Evolutionary conservation across 1,140 invertebrate genomes (phyloP).

Genomic region (Hycleus cichorii): DNA sequence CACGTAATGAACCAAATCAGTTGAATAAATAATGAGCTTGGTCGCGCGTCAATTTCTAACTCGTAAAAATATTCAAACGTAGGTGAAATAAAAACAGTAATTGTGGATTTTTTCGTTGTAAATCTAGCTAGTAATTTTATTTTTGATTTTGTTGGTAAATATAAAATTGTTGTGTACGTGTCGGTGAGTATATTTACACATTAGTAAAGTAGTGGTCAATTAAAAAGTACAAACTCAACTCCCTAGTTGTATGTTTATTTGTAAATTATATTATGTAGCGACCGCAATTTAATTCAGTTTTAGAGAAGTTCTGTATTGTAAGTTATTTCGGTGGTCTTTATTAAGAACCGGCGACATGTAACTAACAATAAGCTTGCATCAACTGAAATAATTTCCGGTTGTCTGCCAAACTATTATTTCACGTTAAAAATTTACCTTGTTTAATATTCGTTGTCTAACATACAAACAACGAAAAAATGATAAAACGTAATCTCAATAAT

Average conservation of each 20-base stretch:
- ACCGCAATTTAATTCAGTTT: constrained; percentile 13
- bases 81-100: too few relatives aligned
- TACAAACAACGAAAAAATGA: too few relatives aligned
- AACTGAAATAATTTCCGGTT: too few relatives aligned
- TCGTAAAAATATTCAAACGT: background rate
- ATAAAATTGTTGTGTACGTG: too few relatives aligned
- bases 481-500: too few relatives aligned
- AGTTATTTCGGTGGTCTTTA: background rate
- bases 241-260: constrained; percentile 5
- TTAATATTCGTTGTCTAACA: too few relatives aligned
- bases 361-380: background rate
- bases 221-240: constrained; percentile 9
- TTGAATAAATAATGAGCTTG: constrained; percentile 31
- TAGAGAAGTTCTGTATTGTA: constrained; percentile 5
- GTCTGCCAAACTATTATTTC: too few relatives aligned
- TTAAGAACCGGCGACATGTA: constrained; percentile 8
- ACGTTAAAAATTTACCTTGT: too few relatives aligned
- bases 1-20: constrained; percentile 26
- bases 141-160: too few relatives aligned
- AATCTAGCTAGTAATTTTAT: too few relatives aligned
- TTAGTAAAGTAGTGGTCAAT: constrained; percentile 1
- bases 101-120: too few relatives aligned
- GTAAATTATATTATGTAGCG: constrained; percentile 9
- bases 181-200: too few relatives aligned
- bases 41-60: constrained; percentile 25